Conservation (phyloP, 1,140 invertebrate species). For the Pinna nobilis region DNA sequence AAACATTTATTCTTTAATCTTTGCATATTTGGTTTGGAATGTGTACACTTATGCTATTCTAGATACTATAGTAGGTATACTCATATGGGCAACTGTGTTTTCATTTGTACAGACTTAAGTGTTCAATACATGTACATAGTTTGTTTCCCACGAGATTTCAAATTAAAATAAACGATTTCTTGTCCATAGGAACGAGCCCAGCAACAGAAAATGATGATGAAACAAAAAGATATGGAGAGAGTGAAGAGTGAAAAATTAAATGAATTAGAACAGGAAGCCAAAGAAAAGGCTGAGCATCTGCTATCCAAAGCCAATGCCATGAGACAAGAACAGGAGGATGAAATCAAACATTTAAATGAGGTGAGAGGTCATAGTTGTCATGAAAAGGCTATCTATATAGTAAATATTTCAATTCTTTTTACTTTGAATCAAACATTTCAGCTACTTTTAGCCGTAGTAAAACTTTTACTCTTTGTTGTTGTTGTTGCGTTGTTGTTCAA, state of each 20-base stretch:
- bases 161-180: not conserved
- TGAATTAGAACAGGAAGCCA: conserved; percentile 73
- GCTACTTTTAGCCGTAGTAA: not conserved
- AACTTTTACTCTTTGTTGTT: not conserved
- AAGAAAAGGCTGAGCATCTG: conserved; percentile 72
- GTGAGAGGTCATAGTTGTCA: conserved; percentile 46
- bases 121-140: too few species aligned
- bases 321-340: conserved; percentile 75
- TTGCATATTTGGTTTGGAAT: too few species aligned
- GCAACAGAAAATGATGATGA: conserved; percentile 70
- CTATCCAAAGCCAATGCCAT: conserved; percentile 71
- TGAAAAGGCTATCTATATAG: not conserved
- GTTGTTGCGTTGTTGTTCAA: too few species aligned
- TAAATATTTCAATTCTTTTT: not conserved
- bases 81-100: too few species aligned
- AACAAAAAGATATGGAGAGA: conserved; percentile 69
- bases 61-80: too few species aligned
- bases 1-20: too few species aligned
- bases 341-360: conserved; percentile 75
- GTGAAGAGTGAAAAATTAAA: conserved; percentile 72
- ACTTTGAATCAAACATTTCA: not conserved
- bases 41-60: too few species aligned
- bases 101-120: too few species aligned
- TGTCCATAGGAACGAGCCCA: conserved; percentile 63
- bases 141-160: too few species aligned